Percentiles rank a stretch among this genome's conserved stretches.
Conservation (phyloP, 30 jellyfish, hydroid and myxozoan species). For the Rhopilema esculentum region DNA sequence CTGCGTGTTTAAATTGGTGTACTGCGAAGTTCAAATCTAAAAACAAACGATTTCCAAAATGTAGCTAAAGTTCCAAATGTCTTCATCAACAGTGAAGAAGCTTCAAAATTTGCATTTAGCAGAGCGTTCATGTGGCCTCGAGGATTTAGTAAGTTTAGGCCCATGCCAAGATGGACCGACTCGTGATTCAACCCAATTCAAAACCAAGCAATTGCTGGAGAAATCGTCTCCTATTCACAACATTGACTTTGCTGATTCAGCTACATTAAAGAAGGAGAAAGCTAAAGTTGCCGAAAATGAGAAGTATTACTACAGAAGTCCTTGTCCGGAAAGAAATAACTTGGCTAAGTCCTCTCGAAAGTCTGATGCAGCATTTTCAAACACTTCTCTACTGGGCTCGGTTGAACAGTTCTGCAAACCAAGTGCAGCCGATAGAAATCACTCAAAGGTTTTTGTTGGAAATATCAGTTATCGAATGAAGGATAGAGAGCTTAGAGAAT, state of each 20-base stretch:
- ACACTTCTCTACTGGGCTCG: constrained; percentile 48
- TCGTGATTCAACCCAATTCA: constrained; percentile 1
- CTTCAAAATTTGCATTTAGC: constrained; percentile 65
- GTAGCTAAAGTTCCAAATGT: constrained; percentile 28
- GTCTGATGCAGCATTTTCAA: not conserved
- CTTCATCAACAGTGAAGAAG: constrained; percentile 56
- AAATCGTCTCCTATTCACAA: constrained; percentile 1
- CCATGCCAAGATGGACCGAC: not conserved
- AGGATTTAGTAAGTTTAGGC: constrained; percentile 38
- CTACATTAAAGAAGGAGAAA: constrained; percentile 16
- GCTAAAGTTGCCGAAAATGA: constrained; percentile 40
- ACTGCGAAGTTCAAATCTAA: not conserved
- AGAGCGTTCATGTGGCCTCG: constrained; percentile 66
- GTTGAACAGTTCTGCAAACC: constrained; percentile 76
- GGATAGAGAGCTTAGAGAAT: constrained; percentile 81
- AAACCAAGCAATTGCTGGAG: constrained; percentile 14
- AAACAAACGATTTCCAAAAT: not conserved
- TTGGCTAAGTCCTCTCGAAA: not conserved
- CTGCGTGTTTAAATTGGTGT: not conserved
- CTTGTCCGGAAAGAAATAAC: constrained; percentile 55
- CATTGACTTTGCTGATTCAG: constrained; percentile 35
- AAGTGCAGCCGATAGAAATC: constrained; percentile 37
- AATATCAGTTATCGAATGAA: constrained; percentile 77
- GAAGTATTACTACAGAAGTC: constrained; percentile 51
- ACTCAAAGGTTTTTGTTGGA: constrained; percentile 80